These are phyloP conservation scores for Hemiprocne comata DNA, from an alignment of 2,113 vertebrate genomes.

Conservation along the genomic window DNA sequence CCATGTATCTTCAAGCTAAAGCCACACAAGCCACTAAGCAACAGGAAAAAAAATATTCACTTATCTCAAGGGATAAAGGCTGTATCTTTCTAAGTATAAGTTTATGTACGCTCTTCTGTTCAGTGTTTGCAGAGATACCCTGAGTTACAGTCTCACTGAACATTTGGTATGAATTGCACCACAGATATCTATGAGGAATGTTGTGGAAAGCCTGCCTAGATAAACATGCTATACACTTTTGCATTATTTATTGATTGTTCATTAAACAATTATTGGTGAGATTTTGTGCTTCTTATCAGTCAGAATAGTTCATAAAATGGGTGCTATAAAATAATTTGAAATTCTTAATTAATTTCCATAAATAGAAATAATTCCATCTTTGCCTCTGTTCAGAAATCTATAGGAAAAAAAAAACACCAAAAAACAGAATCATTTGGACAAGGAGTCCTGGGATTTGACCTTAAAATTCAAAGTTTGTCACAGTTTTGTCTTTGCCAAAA, in stretches of 20 bases:
- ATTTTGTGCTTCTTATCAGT: neutral
- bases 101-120: too few species aligned
- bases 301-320: neutral
- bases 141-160: too few species aligned
- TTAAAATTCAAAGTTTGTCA: neutral
- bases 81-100: too few species aligned
- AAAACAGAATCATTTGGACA: neutral
- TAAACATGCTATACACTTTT: neutral
- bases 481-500: neutral
- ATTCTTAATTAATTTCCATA: neutral
- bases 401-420: rapidly evolving
- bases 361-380: neutral
- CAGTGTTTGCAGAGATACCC: too few species aligned
- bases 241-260: neutral
- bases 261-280: neutral
- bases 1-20: too few species aligned
- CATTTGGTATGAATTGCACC: too few species aligned
- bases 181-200: too few species aligned
- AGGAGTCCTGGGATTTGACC: neutral
- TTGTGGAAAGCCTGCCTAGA: neutral
- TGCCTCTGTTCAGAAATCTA: neutral
- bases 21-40: too few species aligned
- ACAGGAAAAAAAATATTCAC: too few species aligned
- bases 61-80: too few species aligned
- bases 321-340: neutral